Percentiles rank a stretch among this genome's conserved stretches.
Evolutionary conservation across 1,140 invertebrate genomes (phyloP).

Genomic region (Lanistes nyassanus): DNA sequence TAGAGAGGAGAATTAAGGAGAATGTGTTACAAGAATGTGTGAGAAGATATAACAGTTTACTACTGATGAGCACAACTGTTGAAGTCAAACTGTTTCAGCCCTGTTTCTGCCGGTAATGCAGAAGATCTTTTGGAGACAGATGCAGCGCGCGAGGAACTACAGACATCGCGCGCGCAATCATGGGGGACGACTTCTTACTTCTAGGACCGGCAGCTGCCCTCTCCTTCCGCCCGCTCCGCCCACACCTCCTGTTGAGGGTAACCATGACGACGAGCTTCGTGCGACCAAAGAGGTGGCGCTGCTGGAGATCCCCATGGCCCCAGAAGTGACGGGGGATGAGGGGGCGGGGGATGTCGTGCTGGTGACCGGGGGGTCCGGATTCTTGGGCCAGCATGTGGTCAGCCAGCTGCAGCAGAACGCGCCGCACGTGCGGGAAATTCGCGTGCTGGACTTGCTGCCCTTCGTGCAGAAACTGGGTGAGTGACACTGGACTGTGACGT

Average conservation of each 20-base stretch:
- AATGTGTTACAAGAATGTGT: too few relatives aligned
- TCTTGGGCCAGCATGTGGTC: slow-evolving; percentile 76
- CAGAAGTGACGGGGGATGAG: neutral
- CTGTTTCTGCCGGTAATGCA: too few relatives aligned
- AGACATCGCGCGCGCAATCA: neutral
- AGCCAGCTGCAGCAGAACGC: slow-evolving; percentile 70
- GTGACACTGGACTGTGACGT: neutral
- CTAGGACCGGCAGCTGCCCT: neutral
- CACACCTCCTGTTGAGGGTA: neutral
- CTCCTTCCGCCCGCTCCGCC: neutral
- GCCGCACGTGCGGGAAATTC: slow-evolving; percentile 71
- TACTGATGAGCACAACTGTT: too few relatives aligned
- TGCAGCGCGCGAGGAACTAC: neutral
- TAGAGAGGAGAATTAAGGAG: too few relatives aligned
- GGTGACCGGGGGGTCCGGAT: slow-evolving; percentile 73
- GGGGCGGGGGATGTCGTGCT: slow-evolving; percentile 39
- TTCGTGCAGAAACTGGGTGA: slow-evolving; percentile 61
- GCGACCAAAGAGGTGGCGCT: neutral
- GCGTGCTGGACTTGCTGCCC: slow-evolving; percentile 72
- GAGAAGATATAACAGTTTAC: too few relatives aligned
- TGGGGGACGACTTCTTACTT: too few relatives aligned
- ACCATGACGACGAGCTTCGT: neutral
- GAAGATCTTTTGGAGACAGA: too few relatives aligned
- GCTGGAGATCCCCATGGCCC: neutral
- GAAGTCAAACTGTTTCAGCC: too few relatives aligned